Evolutionary conservation across 1,140 invertebrate genomes (phyloP).

Genomic region (Mycetomoellerius zeteki): DNA sequence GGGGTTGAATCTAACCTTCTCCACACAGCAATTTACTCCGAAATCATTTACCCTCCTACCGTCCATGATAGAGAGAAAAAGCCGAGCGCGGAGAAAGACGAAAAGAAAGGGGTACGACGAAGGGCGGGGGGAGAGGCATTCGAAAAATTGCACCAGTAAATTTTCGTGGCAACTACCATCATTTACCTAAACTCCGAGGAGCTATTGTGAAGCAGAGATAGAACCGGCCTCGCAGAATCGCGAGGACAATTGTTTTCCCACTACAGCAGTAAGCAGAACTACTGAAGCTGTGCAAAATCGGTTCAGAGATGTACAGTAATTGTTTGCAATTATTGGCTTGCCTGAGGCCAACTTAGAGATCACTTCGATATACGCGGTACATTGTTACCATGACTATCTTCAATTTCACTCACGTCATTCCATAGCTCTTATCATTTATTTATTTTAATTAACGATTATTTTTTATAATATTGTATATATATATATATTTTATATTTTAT

Average conservation of each 20-base stretch:
- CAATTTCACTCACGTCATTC: conserved; percentile 13
- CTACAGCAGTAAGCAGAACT: conserved; percentile 62
- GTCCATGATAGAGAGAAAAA: conserved; percentile 66
- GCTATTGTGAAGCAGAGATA: conserved; percentile 69
- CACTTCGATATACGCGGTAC: conserved; percentile 67
- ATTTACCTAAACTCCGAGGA: conserved; percentile 83
- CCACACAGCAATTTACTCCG: conserved; percentile 77
- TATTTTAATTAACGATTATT: neutral
- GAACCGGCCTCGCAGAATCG: conserved; percentile 74
- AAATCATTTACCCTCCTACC: conserved; percentile 77
- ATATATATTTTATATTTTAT: neutral
- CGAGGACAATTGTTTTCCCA: conserved; percentile 79
- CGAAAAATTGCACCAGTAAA: conserved; percentile 85
- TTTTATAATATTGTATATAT: neutral
- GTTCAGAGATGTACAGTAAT: conserved; percentile 76
- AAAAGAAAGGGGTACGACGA: conserved; percentile 18
- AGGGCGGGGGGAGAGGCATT: conserved; percentile 76
- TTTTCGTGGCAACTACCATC: conserved; percentile 83
- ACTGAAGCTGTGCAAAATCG: conserved; percentile 66
- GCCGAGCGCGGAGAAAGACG: conserved; percentile 48
- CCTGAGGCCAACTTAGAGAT: conserved; percentile 72
- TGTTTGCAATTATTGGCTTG: conserved; percentile 79
- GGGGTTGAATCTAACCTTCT: conserved; percentile 66
- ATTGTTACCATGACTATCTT: conserved; percentile 67
- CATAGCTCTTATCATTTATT: neutral